phyloP scores from a whole-genome alignment of 2,888 invertebrate genomes.

The Thymelicus acteon region DNA sequence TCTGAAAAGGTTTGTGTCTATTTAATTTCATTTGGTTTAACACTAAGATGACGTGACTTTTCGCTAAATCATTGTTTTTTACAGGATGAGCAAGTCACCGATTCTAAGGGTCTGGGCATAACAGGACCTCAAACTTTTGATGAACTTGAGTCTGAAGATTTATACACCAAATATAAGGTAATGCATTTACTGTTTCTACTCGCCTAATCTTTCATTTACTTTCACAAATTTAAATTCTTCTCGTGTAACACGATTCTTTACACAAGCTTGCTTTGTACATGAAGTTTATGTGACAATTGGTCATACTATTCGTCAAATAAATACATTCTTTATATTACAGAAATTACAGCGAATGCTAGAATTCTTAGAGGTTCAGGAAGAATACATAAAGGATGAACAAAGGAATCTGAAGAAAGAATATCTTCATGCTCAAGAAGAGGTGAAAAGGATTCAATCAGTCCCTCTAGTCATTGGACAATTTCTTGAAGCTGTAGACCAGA shows the following conservation, averaged over 20 bases:
- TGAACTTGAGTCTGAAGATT: conserved; percentile 95
- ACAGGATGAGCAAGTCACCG: conserved; percentile 87
- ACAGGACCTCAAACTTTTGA: conserved; percentile 90
- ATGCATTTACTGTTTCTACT: not conserved
- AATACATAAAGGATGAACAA: conserved; percentile 99
- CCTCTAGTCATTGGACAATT: conserved; percentile 99
- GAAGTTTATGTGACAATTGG: too few species aligned
- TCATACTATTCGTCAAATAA: too few species aligned
- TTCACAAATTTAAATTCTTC: not conserved
- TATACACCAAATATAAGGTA: conserved; percentile 98
- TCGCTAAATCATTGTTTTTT: conserved; percentile 42
- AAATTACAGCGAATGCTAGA: conserved; percentile 98
- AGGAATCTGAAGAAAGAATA: conserved; percentile 99
- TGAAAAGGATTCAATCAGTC: conserved; percentile 99
- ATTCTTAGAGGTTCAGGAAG: conserved; percentile 99
- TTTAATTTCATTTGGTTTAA: conserved; percentile 11
- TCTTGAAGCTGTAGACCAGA: conserved; percentile 99
- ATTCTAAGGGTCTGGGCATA: conserved; percentile 87
- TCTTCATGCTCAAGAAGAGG: conserved; percentile 98
- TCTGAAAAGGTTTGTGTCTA: conserved; percentile 89
- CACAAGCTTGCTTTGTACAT: too few species aligned
- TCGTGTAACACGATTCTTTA: too few species aligned
- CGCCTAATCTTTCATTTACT: not conserved
- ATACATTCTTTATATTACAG: conserved; percentile 68
- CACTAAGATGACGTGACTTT: conserved; percentile 13